phyloP scores from a whole-genome alignment of 2,113 vertebrate species.

The Mastomys natalensis region DNA sequence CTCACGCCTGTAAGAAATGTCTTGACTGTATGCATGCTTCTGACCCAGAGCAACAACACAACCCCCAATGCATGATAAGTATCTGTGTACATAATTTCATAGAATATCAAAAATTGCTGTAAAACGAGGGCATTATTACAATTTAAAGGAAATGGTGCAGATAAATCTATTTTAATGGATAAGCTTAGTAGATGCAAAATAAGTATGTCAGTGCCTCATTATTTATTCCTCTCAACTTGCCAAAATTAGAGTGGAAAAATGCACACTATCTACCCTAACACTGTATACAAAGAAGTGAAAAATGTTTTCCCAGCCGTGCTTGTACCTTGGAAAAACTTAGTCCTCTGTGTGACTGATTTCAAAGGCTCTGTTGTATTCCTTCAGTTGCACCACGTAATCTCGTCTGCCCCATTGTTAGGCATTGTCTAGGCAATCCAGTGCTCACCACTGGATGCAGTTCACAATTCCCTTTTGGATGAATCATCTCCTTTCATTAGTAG shows the following conservation, averaged over 20 bases:
- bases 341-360: constrained; percentile 63
- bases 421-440: not conserved
- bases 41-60: constrained; percentile 34
- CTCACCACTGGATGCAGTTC: not conserved
- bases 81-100: constrained; percentile 78
- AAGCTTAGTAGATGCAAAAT: constrained; percentile 83
- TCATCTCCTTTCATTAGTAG: not conserved
- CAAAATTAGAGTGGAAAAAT: constrained; percentile 80
- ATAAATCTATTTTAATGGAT: constrained; percentile 88
- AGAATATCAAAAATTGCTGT: constrained; percentile 84
- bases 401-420: constrained; percentile 6
- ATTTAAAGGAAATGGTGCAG: constrained; percentile 90
- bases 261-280: constrained; percentile 9
- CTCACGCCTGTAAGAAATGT: not conserved
- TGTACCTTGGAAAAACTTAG: constrained; percentile 68
- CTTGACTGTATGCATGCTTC: not conserved
- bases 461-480: not conserved
- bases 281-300: not conserved
- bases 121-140: constrained; percentile 79
- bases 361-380: constrained; percentile 48
- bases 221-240: constrained; percentile 84
- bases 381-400: not conserved
- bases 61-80: constrained; percentile 40
- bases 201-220: constrained; percentile 79
- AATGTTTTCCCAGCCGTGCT: constrained; percentile 57